Evolutionary conservation across 2,797 vertebrate genomes (phyloP), one percentile per base, ranked within the genome.

Genomic region (Syncerus caffer): DNA sequence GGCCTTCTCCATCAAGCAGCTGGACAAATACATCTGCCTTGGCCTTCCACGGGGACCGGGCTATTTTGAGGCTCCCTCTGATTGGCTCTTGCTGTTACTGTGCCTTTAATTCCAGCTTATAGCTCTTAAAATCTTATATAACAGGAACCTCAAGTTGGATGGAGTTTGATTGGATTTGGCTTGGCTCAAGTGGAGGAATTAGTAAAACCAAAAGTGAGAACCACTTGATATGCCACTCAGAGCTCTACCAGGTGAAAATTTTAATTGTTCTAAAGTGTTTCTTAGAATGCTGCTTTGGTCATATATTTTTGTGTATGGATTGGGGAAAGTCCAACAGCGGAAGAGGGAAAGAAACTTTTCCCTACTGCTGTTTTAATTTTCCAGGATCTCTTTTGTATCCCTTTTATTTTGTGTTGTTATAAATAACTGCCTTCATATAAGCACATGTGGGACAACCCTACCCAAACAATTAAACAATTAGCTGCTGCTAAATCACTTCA

Each of bases 51-150:
- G 1, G 55, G 90, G 79, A 91, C 79, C 27, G 9, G 45, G 80
- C 50, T 96, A 85, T 96, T 94, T 96, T 58, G 45, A 91, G 94
- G 25, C 34, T 90, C 29, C 60, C 84, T 96, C 92, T 85, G 83
- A 92, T 45, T 79, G 74, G 60, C 9, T 95, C 80, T 97, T 93
- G 51, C 89, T 97, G 45, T 60, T 58, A 53, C 82, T 23, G 79
- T 82, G 92, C 58, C 84, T 97, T 97, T 91, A 85, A 93, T 91
- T 86, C 67, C 42, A 89, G 84, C 80, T 95, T 83, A 88, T 60
- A 64, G 57, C 74, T 80, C 92, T 87, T 96, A 86, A 97, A 95
- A 91, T 34, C 90, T 96, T 93, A 79, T 31, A 74, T 78, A 93
- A 92, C 21, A 93, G 88, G 58, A 96, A 89, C 55, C n/a, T 90